Percentiles rank a stretch among this genome's conserved stretches.
phyloP scores from a whole-genome alignment of 2,113 vertebrate species.

The Aphelocoma coerulescens region DNA sequence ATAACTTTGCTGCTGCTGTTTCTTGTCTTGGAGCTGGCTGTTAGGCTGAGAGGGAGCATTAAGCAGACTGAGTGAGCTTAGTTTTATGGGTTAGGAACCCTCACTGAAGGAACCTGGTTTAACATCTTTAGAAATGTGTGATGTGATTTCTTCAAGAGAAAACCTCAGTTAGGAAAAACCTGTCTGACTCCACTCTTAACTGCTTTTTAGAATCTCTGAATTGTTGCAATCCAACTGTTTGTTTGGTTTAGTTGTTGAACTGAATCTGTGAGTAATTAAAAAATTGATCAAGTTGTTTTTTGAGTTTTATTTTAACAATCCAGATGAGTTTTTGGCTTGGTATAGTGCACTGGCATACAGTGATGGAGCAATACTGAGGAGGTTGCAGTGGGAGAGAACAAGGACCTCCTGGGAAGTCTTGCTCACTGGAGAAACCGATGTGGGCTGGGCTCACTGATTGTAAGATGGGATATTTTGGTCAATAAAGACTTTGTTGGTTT shows the following conservation, averaged over 20 bases:
- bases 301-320: not conserved
- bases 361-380: not conserved
- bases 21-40: not conserved
- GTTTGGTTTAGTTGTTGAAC: not conserved
- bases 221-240: not conserved
- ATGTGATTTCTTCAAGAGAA: not conserved
- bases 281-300: not conserved
- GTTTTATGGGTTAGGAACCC: not conserved
- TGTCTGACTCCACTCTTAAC: not conserved
- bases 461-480: not conserved
- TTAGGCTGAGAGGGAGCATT: not conserved
- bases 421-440: not conserved
- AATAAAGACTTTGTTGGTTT: not conserved
- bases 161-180: not conserved
- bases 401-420: not conserved
- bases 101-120: not conserved
- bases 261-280: not conserved
- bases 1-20: not conserved
- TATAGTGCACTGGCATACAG: not conserved
- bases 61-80: not conserved
- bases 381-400: not conserved
- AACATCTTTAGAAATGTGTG: not conserved
- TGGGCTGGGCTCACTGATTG: fast-evolving
- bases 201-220: not conserved
- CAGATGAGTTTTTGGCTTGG: not conserved